These are phyloP conservation scores for Scomber colias DNA, from an alignment of 2,113 vertebrate genomes.

Conservation along the genomic window DNA sequence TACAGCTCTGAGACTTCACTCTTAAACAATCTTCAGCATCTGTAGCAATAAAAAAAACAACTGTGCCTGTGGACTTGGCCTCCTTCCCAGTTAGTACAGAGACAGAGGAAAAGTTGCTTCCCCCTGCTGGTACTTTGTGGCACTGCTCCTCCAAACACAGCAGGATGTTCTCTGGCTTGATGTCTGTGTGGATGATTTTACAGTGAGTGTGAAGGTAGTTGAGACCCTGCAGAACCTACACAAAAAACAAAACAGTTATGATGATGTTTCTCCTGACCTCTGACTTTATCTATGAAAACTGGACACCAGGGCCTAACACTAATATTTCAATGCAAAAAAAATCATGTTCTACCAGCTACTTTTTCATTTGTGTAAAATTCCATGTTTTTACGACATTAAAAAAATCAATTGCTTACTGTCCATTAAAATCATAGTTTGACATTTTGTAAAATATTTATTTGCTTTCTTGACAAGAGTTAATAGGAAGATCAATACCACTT, in stretches of 20 bases:
- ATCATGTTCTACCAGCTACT: neutral
- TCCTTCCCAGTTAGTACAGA: constrained; percentile 17
- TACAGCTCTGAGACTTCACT: neutral
- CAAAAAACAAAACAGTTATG: neutral
- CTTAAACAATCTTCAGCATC: constrained; percentile 13
- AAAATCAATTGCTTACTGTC: no score
- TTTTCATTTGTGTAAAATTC: neutral
- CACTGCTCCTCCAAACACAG: constrained; percentile 73
- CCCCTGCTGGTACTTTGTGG: constrained; percentile 65
- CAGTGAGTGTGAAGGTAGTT: constrained; percentile 88
- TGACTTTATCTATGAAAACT: no score
- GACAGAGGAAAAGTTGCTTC: constrained; percentile 19
- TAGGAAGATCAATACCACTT: no score
- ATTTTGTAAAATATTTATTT: no score
- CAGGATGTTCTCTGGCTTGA: constrained; percentile 91
- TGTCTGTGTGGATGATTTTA: constrained; percentile 90
- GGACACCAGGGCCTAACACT: no score
- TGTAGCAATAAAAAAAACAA: constrained; percentile 12
- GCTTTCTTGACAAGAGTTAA: no score
- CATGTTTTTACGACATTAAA: no score
- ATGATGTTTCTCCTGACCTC: neutral
- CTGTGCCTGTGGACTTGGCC: constrained; percentile 46
- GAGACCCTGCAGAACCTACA: constrained; percentile 89
- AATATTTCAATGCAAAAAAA: no score
- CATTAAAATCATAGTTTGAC: no score